Conservation (phyloP, 2,888 invertebrate genomes). For the Gerris lacustris region DNA sequence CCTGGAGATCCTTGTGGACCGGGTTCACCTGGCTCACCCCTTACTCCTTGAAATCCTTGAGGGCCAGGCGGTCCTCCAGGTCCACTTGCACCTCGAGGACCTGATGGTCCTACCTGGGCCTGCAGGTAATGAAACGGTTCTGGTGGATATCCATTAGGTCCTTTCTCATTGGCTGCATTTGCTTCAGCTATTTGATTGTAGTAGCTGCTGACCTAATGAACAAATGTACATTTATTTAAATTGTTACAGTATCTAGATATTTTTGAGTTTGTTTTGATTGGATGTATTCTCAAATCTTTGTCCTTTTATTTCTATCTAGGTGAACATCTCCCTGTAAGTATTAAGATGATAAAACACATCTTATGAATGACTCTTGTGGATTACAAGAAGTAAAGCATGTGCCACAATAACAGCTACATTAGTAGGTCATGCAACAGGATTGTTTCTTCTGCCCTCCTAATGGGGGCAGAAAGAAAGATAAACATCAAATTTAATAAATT, state of each 20-base stretch:
- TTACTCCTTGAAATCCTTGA: constrained; percentile 69
- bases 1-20: constrained; percentile 45
- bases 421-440: too few relatives aligned
- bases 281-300: too few relatives aligned
- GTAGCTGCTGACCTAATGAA: constrained; percentile 51
- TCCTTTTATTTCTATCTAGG: neutral
- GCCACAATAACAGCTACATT: too few relatives aligned
- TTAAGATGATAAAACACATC: too few relatives aligned
- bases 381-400: too few relatives aligned
- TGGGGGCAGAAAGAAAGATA: too few relatives aligned
- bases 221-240: constrained; percentile 12
- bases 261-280: too few relatives aligned
- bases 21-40: constrained; percentile 65
- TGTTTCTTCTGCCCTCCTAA: too few relatives aligned
- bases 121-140: constrained; percentile 64
- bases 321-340: too few relatives aligned
- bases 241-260: neutral
- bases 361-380: too few relatives aligned
- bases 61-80: constrained; percentile 49
- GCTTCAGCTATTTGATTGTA: constrained; percentile 60
- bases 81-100: constrained; percentile 56
- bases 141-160: constrained; percentile 51
- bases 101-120: constrained; percentile 65
- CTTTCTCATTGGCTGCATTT: constrained; percentile 62
- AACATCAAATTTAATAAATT: too few relatives aligned